These are phyloP conservation scores for Crocallis elinguaria DNA, from an alignment of 2,888 invertebrate species.

Conservation along the genomic window DNA sequence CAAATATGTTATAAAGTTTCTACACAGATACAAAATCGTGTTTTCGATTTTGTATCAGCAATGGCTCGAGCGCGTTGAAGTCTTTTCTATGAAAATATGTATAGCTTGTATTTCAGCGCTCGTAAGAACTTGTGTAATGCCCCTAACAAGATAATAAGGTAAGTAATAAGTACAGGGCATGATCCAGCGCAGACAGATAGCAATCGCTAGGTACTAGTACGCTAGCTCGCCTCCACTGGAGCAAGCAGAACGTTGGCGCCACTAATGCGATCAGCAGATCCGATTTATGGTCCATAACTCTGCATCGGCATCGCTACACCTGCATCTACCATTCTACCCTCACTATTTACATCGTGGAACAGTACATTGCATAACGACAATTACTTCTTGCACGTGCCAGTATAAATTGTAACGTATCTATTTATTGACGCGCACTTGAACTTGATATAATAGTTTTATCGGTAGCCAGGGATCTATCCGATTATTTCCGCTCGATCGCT, in stretches of 20 bases:
- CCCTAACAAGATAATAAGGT: conserved; percentile 27
- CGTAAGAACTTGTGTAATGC: conserved; percentile 19
- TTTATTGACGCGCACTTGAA: conserved; percentile 72
- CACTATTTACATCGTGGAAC: conserved; percentile 52
- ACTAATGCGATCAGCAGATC: conserved; percentile 69
- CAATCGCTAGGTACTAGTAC: conserved; percentile 41
- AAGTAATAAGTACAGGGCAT: conserved; percentile 32
- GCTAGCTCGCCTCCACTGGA: conserved; percentile 42
- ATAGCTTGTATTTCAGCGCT: conserved; percentile 1
- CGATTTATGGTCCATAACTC: conserved; percentile 75
- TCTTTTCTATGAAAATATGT: conserved; percentile 7
- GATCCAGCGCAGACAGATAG: conserved; percentile 48
- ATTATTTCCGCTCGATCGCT: conserved; percentile 57
- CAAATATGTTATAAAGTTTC: background rate
- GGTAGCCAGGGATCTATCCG: conserved; percentile 27
- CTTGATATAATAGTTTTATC: conserved; percentile 64
- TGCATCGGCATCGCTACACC: conserved; percentile 65
- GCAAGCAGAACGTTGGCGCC: conserved; percentile 74
- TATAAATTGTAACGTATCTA: conserved; percentile 56
- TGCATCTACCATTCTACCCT: conserved; percentile 67
- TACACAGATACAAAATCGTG: too few species aligned
- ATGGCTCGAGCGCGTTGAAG: conserved; percentile 6
- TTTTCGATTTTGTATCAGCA: background rate
- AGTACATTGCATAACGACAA: conserved; percentile 63
- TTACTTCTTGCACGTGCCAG: conserved; percentile 57